Evolutionary conservation across 2,888 invertebrate species (phyloP).

Genomic region (Fragum fragum): DNA sequence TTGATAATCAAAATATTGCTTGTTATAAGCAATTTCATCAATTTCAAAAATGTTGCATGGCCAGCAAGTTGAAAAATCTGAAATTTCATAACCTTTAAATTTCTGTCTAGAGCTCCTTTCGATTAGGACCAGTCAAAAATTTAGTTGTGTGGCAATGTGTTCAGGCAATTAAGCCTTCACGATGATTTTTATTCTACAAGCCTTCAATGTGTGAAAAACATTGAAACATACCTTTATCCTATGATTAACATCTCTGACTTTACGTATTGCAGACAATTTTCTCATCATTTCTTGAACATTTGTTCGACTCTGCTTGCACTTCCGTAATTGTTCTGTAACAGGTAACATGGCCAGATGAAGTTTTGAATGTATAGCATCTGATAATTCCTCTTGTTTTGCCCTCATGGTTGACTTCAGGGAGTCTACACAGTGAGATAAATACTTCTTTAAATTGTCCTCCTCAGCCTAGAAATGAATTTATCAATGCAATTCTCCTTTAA

Average conservation of each 20-base stretch:
- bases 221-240: slow-evolving; percentile 61
- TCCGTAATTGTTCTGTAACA: slow-evolving; percentile 59
- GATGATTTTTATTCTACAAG: too few species aligned
- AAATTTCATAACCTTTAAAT: too few species aligned
- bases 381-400: slow-evolving; percentile 62
- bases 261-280: slow-evolving; percentile 63
- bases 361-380: slow-evolving; percentile 48
- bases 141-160: too few species aligned
- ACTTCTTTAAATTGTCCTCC: slow-evolving; percentile 51
- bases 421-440: slow-evolving; percentile 49
- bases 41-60: too few species aligned
- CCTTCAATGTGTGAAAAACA: too few species aligned
- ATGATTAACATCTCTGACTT: slow-evolving; percentile 58
- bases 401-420: slow-evolving; percentile 56
- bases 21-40: too few species aligned
- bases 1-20: too few species aligned
- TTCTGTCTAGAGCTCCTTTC: too few species aligned
- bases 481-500: too few species aligned
- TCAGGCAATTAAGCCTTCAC: too few species aligned
- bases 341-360: slow-evolving; percentile 57
- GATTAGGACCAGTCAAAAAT: too few species aligned
- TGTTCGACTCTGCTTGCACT: slow-evolving; percentile 56
- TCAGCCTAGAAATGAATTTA: slow-evolving; percentile 61
- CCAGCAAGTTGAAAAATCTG: too few species aligned
- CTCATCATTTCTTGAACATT: slow-evolving; percentile 64